Conservation (phyloP, 2,888 invertebrate genomes). For the Troglohyphantes excavatus region DNA sequence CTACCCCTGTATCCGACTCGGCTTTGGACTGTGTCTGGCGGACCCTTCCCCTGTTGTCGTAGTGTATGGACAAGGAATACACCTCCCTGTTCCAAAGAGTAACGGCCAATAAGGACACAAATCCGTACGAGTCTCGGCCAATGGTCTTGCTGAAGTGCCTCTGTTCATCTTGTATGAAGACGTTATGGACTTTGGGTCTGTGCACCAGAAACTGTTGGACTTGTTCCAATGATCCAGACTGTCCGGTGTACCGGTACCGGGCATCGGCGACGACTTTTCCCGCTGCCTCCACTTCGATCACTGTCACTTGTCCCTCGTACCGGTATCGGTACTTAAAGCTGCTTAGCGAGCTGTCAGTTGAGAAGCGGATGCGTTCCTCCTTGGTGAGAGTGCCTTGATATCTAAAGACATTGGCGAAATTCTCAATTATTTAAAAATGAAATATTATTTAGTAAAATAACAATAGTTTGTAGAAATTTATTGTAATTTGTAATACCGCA, state of each 20-base stretch:
- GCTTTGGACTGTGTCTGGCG: conserved; percentile 89
- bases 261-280: conserved; percentile 79
- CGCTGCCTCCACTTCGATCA: conserved; percentile 79
- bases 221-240: conserved; percentile 90
- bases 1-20: conserved; percentile 93
- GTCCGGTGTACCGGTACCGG: conserved; percentile 88
- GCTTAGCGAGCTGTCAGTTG: conserved; percentile 93
- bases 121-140: conserved; percentile 79
- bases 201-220: conserved; percentile 91
- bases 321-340: conserved; percentile 96
- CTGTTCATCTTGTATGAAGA: conserved; percentile 91
- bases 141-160: conserved; percentile 89
- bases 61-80: conserved; percentile 81
- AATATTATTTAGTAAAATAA: too few relatives aligned
- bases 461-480: too few relatives aligned
- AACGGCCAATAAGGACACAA: conserved; percentile 77
- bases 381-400: conserved; percentile 81
- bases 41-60: conserved; percentile 82
- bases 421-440: too few relatives aligned
- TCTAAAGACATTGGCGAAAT: conserved; percentile 70
- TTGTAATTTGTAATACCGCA: too few relatives aligned
- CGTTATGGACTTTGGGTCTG: conserved; percentile 89
- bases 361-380: conserved; percentile 88
- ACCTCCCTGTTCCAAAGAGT: conserved; percentile 80
- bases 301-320: conserved; percentile 86